A percentile compares a stretch with the other conserved stretches of the same genome.
These are phyloP conservation scores for Drosophila novamexicana DNA, from an alignment of 1,140 invertebrate genomes.

Conservation along the genomic window DNA sequence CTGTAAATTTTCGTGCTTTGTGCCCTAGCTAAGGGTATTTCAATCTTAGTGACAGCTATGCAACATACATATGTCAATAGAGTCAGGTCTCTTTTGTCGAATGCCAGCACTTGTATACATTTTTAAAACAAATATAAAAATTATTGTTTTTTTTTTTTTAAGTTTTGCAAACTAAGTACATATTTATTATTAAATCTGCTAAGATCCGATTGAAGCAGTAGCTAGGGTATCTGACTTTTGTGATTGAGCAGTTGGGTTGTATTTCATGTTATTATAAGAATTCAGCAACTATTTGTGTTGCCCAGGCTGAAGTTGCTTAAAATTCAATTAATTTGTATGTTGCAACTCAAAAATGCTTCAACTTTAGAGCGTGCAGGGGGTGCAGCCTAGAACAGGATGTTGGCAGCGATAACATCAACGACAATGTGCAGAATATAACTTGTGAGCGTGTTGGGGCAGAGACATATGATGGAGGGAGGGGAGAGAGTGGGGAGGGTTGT, in stretches of 20 bases:
- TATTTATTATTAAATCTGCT: too few species aligned
- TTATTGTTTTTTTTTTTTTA: too few species aligned
- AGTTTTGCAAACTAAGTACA: too few species aligned
- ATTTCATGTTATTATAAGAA: constrained; percentile 58
- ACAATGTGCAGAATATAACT: constrained; percentile 30
- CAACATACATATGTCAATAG: too few species aligned
- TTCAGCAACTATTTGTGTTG: constrained; percentile 62
- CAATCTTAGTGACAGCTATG: background rate
- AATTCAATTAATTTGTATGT: constrained; percentile 80
- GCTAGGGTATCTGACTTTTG: constrained; percentile 2
- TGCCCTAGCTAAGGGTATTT: background rate
- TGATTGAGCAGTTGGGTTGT: background rate
- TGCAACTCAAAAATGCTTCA: constrained; percentile 68
- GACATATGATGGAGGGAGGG: background rate
- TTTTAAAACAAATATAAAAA: too few species aligned
- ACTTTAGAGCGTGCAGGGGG: constrained; percentile 64
- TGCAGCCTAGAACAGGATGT: background rate
- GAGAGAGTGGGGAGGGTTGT: background rate
- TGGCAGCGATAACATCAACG: constrained; percentile 24
- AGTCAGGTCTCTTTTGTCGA: too few species aligned
- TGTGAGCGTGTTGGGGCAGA: background rate
- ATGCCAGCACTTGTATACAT: too few species aligned
- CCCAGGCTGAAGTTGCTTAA: constrained; percentile 68
- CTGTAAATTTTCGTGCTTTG: constrained; percentile 8
- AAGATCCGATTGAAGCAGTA: too few species aligned